Evolutionary conservation across 2,113 vertebrate species (phyloP).

Genomic region (Dermatemys mawii): DNA sequence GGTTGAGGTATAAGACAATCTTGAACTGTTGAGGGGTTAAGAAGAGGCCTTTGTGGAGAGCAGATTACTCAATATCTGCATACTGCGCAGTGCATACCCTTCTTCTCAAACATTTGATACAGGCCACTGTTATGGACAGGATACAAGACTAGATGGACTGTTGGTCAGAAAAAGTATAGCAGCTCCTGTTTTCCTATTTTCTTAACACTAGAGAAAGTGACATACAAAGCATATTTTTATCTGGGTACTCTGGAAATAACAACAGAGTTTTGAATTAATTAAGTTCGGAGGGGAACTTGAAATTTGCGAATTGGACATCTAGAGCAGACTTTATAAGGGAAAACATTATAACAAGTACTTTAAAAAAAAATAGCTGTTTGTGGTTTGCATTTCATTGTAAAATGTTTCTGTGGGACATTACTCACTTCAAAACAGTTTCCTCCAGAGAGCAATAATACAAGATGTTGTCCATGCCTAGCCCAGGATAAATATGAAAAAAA

Average conservation of each 20-base stretch:
- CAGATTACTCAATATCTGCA: too few species aligned
- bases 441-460: not conserved
- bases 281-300: not conserved
- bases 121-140: not conserved
- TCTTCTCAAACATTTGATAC: not conserved
- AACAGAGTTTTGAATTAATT: not conserved
- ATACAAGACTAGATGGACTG: not conserved
- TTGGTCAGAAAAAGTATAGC: too few species aligned
- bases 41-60: too few species aligned
- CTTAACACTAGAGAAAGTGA: not conserved
- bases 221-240: not conserved
- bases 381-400: not conserved
- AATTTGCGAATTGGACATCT: not conserved
- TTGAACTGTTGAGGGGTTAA: too few species aligned
- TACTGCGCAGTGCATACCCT: not conserved
- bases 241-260: not conserved
- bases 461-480: slow-evolving; percentile 18
- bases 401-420: not conserved
- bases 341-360: not conserved
- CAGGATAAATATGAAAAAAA: not conserved
- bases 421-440: slow-evolving; percentile 38
- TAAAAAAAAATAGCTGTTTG: not conserved
- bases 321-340: rapidly evolving
- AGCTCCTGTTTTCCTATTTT: not conserved
- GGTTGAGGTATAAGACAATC: too few species aligned